phyloP scores from a whole-genome alignment of 2,113 vertebrate genomes.

The Capricornis sumatraensis region DNA sequence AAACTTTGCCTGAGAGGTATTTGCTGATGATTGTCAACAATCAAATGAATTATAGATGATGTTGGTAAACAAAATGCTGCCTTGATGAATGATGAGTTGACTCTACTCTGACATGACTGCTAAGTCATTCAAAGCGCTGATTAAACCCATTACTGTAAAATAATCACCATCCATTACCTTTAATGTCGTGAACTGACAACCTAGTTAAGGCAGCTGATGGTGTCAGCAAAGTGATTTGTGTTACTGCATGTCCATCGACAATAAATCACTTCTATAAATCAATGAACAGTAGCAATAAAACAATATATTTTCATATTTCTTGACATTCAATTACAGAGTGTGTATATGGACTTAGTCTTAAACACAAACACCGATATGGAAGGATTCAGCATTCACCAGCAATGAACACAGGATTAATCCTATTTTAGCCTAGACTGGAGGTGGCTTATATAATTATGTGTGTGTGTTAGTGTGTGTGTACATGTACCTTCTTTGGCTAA shows the following conservation, averaged over 20 bases:
- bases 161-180: conserved; percentile 88
- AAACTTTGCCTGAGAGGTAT: conserved; percentile 79
- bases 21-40: conserved; percentile 85
- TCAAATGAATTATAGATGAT: conserved; percentile 86
- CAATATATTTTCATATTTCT: conserved; percentile 87
- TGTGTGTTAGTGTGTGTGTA: not conserved
- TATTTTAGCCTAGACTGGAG: conserved; percentile 31
- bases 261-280: conserved; percentile 87
- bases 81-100: conserved; percentile 83
- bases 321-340: conserved; percentile 86
- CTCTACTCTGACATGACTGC: conserved; percentile 81
- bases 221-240: conserved; percentile 87
- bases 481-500: not conserved
- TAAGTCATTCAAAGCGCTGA: conserved; percentile 87
- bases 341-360: conserved; percentile 82
- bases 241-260: conserved; percentile 76
- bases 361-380: conserved; percentile 72
- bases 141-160: conserved; percentile 88
- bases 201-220: conserved; percentile 87
- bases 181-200: conserved; percentile 86
- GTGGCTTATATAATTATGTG: not conserved
- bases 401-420: conserved; percentile 57
- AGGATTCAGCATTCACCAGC: conserved; percentile 65
- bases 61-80: conserved; percentile 83
- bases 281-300: conserved; percentile 86